phyloP scores from a whole-genome alignment of 2,888 invertebrate species.

The Herminia tarsipennalis region DNA sequence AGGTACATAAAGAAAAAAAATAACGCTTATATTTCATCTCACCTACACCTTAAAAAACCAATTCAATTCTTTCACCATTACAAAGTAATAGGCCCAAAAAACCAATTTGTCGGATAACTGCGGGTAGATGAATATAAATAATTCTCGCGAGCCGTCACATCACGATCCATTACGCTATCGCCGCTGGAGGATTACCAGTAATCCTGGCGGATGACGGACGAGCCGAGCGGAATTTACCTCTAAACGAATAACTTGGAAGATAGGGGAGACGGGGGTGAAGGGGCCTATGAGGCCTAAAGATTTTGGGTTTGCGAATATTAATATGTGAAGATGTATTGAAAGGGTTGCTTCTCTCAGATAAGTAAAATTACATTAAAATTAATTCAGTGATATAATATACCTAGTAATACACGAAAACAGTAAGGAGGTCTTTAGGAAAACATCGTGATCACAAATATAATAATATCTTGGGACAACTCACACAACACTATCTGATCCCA shows the following conservation, averaged over 20 bases:
- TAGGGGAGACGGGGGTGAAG: slow-evolving; percentile 7
- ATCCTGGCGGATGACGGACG: slow-evolving; percentile 65
- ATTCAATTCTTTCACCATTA: slow-evolving; percentile 5
- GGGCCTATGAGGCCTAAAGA: background rate
- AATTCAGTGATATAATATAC: too few species aligned
- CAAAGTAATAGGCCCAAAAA: slow-evolving; percentile 17
- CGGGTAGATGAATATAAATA: slow-evolving; percentile 62
- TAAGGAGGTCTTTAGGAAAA: too few species aligned
- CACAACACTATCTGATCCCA: too few species aligned
- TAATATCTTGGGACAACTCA: too few species aligned
- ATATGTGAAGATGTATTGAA: background rate
- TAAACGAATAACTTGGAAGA: slow-evolving; percentile 62
- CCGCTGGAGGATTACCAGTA: slow-evolving; percentile 57
- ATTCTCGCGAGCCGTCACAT: slow-evolving; percentile 57
- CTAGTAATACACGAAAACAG: too few species aligned
- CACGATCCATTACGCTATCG: slow-evolving; percentile 55
- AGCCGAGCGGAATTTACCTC: slow-evolving; percentile 61
- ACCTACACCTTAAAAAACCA: background rate
- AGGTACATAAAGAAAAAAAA: too few species aligned
- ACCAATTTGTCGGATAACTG: slow-evolving; percentile 26
- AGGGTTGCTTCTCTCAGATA: too few species aligned
- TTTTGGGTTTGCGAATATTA: slow-evolving; percentile 6
- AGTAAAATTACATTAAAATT: too few species aligned
- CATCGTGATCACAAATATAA: too few species aligned
- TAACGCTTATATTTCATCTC: too few species aligned